Conservation (phyloP, 2,797 vertebrate genomes). For the Benthosema pterotum region DNA sequence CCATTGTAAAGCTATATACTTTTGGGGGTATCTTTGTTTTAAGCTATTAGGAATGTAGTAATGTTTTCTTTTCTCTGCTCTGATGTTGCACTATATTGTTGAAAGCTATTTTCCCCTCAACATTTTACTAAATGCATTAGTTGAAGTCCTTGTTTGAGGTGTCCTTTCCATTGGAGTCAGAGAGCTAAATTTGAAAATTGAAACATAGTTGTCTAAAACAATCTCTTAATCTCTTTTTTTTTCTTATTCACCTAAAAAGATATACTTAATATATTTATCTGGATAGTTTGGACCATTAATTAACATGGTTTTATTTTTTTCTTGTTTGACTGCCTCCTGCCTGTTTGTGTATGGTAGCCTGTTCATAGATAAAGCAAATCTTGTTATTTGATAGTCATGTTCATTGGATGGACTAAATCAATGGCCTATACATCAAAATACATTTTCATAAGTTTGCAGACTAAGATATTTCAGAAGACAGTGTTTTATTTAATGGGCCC, state of each 20-base stretch:
- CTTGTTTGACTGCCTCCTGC: conserved; percentile 56
- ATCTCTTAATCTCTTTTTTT: conserved; percentile 6
- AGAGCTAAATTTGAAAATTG: conserved; percentile 36
- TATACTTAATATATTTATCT: conserved; percentile 42
- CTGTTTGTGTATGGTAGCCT: conserved; percentile 44
- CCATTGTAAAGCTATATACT: too few species aligned
- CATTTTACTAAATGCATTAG: conserved; percentile 25
- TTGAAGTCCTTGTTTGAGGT: conserved; percentile 27
- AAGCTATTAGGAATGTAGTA: conserved; percentile 43
- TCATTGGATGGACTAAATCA: conserved; percentile 23
- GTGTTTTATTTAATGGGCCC: too few species aligned
- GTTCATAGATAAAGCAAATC: conserved; percentile 40
- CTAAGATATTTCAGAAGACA: too few species aligned
- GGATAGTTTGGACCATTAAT: conserved; percentile 42
- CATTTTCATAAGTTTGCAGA: too few species aligned
- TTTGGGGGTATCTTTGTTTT: neutral
- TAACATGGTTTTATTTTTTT: conserved; percentile 22
- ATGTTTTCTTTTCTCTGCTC: conserved; percentile 28
- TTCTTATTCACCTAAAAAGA: conserved; percentile 39
- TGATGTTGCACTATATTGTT: conserved; percentile 60
- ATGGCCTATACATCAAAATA: conserved; percentile 11
- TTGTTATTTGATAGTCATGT: conserved; percentile 35
- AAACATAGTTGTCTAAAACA: conserved; percentile 29
- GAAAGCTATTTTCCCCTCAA: conserved; percentile 9
- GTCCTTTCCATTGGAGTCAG: conserved; percentile 46